Evolutionary conservation across 2,113 vertebrate genomes (phyloP).

Genomic region (Arothron firmamentum): DNA sequence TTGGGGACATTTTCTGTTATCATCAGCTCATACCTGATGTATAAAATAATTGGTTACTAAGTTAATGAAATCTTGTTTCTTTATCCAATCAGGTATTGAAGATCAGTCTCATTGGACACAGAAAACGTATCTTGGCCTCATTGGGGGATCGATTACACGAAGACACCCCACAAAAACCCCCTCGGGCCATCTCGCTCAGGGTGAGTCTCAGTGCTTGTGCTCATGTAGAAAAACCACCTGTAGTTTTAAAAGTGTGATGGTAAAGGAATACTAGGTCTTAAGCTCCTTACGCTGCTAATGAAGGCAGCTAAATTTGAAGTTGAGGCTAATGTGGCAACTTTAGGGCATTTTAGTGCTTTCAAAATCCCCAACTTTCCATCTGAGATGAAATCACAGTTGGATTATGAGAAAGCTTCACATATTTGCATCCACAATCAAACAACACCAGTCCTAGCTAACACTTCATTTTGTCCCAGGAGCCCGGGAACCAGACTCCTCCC

Average conservation of each 20-base stretch:
- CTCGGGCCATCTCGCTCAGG: slow-evolving; percentile 92
- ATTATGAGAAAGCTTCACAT: no score
- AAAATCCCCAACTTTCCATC: neutral
- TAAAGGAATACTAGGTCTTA: no score
- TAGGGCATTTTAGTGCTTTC: neutral
- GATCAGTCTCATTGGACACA: slow-evolving; percentile 92
- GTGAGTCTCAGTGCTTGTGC: slow-evolving; percentile 66
- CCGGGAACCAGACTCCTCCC: slow-evolving; percentile 96
- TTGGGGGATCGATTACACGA: slow-evolving; percentile 95
- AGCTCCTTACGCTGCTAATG: neutral
- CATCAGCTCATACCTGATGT: slow-evolving; percentile 18
- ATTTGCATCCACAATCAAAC: no score
- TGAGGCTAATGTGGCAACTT: neutral
- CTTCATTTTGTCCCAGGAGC: slow-evolving; percentile 78
- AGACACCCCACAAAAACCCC: slow-evolving; percentile 93
- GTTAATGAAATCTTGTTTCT: slow-evolving; percentile 5
- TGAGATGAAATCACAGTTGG: neutral
- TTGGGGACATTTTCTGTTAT: slow-evolving; percentile 16
- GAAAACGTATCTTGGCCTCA: slow-evolving; percentile 92
- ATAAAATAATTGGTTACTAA: slow-evolving; percentile 10
- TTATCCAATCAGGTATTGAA: slow-evolving; percentile 85
- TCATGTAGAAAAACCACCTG: no score
- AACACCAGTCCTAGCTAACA: neutral
- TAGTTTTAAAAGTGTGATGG: no score
- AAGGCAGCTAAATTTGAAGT: slow-evolving; percentile 18